Evolutionary conservation across 2,113 vertebrate species (phyloP), one percentile per base, ranked within the genome.

Genomic region (Psittacus erithacus): DNA sequence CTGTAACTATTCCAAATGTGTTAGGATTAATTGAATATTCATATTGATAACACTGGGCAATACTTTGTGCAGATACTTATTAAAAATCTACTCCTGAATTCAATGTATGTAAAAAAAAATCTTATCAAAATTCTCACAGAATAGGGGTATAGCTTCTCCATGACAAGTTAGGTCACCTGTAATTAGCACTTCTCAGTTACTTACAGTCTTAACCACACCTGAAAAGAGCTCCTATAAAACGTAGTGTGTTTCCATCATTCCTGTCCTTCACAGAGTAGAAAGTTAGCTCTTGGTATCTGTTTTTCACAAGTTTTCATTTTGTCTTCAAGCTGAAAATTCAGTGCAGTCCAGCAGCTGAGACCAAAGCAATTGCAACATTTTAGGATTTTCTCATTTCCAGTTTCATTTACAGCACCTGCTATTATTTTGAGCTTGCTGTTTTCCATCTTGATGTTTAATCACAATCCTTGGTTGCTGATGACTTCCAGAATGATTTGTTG

Each of bases 251-350:
- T 91, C 62, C 39, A 63, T 76, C 33, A 8, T 69, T 76, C 33
- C 70, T 79, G 15, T 76, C 5, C 17, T 91, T 27, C 6, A 31
- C 25, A 38, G 17, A 63, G 23, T 7, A 63, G 77, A 90, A 75
- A 69, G 22, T 46, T 84, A 64, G 39, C 11, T 78, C 50, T 75
- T 50, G 25, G 22, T 29, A 46, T 28, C 44, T 85, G 3, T 57
- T 90, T 90, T 85, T 60, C 82, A 92, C 20, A 73, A n/a, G 18
- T 71, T 92, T 81, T 85, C 14, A 64, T 78, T 95, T 83, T 63
- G 11, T 23, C 38, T 77, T 77, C 38, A 86, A 78, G 28, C 15
- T 28, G 43, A 94, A 84, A 71, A 91, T 50, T 62, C 49, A 64
- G 5, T 8, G 25, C 12, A 80, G 75, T 13, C 53, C 44, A 74